Base-by-base conservation (phyloP, 2,888 invertebrate species). In the Thysanoteuthis rhombus region DNA sequence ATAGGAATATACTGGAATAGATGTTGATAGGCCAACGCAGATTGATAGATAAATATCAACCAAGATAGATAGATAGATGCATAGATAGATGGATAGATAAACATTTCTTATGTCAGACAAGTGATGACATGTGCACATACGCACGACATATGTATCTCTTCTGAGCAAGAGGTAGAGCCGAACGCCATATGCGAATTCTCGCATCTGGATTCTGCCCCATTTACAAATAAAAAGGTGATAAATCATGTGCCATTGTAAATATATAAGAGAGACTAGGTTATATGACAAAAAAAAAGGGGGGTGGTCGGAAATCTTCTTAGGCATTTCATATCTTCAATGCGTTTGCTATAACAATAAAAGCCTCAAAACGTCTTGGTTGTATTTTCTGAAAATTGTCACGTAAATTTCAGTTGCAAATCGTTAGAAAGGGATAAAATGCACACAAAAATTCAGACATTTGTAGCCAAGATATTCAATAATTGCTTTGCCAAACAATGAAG, bases 21-120 rank as follows among this genome's bases (percentile, higher is more conserved):
- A n/a, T n/a, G n/a, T n/a, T n/a, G n/a, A n/a, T n/a, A n/a, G n/a
- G n/a, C n/a, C n/a, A n/a, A n/a, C n/a, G n/a, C n/a, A n/a, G n/a
- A n/a, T n/a, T n/a, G n/a, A n/a, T n/a, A n/a, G n/a, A n/a, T n/a
- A n/a, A n/a, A n/a, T n/a, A n/a, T n/a, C n/a, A n/a, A n/a, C n/a
- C n/a, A n/a, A n/a, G 28, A 42, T 75, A 89, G 42, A 89, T 32
- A 92, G 75, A 89, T 40, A 93, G 58, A 47, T 42, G 93, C n/a
- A 40, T 42, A 89, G 39, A 90, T 90, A 93, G 89, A 93, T 89
- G 93, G 93, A 89, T 42, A 90, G 91, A 93, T 38, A 89, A 39
- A 90, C 10, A 93, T 92, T 75, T 75, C 75, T n/a, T 75, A 36
- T 75, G n/a, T 75, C n/a, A 36, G 75, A 16, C 16, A 75, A 89